Conservation (phyloP, 2,113 vertebrate species). For the Furnarius figulus region DNA sequence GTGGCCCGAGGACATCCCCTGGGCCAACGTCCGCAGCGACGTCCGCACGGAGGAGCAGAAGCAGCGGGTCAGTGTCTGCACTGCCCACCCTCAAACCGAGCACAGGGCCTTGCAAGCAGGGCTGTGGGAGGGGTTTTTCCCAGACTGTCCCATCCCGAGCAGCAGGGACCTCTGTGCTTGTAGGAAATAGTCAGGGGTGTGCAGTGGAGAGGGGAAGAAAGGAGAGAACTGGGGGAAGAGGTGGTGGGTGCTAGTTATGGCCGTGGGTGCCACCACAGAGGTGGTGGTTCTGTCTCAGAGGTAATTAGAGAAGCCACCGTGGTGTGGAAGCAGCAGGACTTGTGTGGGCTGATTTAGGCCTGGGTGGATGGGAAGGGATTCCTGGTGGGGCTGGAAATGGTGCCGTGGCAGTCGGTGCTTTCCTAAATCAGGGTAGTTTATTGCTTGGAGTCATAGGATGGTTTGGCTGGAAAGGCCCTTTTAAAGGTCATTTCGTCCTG, state of each 20-base stretch:
- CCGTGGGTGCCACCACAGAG: neutral
- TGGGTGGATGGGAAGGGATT: neutral
- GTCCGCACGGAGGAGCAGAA: conserved; percentile 98
- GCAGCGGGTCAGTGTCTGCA: conserved; percentile 81
- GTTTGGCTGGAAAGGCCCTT: neutral
- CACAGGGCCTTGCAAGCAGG: rapidly evolving
- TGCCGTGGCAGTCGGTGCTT: neutral
- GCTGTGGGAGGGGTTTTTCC: neutral
- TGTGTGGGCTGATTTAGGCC: neutral
- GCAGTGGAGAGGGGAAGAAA: neutral
- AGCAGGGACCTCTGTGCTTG: neutral
- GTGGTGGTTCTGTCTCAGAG: neutral
- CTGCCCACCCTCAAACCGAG: rapidly evolving
- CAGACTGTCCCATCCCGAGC: neutral
- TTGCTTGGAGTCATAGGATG: too few relatives aligned
- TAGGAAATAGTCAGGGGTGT: rapidly evolving
- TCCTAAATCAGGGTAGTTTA: neutral
- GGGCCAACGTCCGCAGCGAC: conserved; percentile 97
- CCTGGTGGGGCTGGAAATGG: neutral
- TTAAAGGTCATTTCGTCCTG: neutral
- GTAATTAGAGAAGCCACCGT: neutral
- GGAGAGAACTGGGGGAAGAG: neutral
- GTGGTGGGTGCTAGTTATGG: too few relatives aligned
- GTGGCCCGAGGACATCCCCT: conserved; percentile 98
- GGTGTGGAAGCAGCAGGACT: neutral